These are phyloP conservation scores for Hydrolagus affinis DNA, from an alignment of 2,113 vertebrate species.

Conservation along the genomic window DNA sequence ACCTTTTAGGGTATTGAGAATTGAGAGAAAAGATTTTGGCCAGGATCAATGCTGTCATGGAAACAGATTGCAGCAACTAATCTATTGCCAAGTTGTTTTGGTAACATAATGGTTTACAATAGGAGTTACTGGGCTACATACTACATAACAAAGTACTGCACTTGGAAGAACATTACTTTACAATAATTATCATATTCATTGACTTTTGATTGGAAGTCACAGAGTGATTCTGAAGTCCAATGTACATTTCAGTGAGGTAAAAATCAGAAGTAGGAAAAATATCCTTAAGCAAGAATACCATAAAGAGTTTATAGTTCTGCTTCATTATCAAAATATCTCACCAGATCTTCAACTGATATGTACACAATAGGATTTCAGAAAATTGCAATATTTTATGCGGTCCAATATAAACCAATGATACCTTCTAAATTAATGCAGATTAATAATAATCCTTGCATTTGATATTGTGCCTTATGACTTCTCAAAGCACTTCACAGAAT, in stretches of 20 bases:
- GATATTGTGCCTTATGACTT: too few species aligned
- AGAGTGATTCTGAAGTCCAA: background rate
- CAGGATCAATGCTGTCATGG: constrained; percentile 1
- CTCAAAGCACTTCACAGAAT: too few species aligned
- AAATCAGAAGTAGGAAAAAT: background rate
- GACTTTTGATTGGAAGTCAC: background rate
- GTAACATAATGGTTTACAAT: background rate
- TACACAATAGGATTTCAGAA: too few species aligned
- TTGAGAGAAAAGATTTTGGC: background rate
- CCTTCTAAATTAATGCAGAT: too few species aligned
- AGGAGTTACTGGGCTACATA: constrained; percentile 17
- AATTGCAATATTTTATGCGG: too few species aligned
- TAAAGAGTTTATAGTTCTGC: too few species aligned
- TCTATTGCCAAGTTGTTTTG: background rate
- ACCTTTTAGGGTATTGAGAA: background rate
- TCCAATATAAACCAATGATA: too few species aligned
- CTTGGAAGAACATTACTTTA: background rate
- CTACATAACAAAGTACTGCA: background rate
- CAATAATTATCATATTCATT: background rate
- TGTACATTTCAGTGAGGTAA: background rate
- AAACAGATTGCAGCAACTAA: constrained; percentile 8
- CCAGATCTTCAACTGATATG: too few species aligned
- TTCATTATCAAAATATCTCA: too few species aligned
- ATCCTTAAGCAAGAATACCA: background rate
- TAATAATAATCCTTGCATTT: too few species aligned